These are phyloP conservation scores for Encarsia formosa DNA, from an alignment of 2,888 invertebrate species.

Conservation along the genomic window DNA sequence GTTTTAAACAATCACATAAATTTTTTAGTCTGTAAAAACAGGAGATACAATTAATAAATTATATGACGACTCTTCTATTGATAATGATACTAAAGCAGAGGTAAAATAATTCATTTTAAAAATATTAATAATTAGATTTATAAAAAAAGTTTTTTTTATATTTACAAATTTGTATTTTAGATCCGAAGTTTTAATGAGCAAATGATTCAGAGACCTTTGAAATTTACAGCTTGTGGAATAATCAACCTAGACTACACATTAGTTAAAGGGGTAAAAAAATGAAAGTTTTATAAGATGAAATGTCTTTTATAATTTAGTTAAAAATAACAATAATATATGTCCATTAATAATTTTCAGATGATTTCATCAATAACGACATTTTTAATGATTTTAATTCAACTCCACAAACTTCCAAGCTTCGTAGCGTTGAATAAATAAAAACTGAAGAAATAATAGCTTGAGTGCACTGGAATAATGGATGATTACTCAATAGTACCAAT, in stretches of 20 bases:
- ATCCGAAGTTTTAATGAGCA: conserved; percentile 38
- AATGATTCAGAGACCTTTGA: conserved; percentile 35
- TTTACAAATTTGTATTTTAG: conserved; percentile 24
- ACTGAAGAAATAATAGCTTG: too few species aligned
- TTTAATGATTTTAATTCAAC: conserved; percentile 41
- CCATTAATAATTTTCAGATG: conserved; percentile 26
- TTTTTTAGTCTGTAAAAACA: conserved; percentile 32
- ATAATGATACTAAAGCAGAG: conserved; percentile 35
- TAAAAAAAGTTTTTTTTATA: neutral
- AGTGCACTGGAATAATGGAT: too few species aligned
- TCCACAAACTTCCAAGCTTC: too few species aligned
- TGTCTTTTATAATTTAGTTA: too few species aligned
- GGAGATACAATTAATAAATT: conserved; percentile 38
- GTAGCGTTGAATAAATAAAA: too few species aligned
- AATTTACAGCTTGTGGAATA: conserved; percentile 37
- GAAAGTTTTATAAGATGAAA: too few species aligned
- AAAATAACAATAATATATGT: too few species aligned
- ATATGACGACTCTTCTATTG: conserved; percentile 35
- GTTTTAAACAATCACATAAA: neutral
- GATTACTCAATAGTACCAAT: too few species aligned
- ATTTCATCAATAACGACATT: conserved; percentile 39
- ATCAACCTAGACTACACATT: conserved; percentile 35
- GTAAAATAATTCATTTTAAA: conserved; percentile 21
- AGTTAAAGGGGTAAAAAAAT: conserved; percentile 36
- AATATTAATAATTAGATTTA: neutral